Conservation (phyloP, 1,140 invertebrate genomes). For the Periplaneta americana region DNA sequence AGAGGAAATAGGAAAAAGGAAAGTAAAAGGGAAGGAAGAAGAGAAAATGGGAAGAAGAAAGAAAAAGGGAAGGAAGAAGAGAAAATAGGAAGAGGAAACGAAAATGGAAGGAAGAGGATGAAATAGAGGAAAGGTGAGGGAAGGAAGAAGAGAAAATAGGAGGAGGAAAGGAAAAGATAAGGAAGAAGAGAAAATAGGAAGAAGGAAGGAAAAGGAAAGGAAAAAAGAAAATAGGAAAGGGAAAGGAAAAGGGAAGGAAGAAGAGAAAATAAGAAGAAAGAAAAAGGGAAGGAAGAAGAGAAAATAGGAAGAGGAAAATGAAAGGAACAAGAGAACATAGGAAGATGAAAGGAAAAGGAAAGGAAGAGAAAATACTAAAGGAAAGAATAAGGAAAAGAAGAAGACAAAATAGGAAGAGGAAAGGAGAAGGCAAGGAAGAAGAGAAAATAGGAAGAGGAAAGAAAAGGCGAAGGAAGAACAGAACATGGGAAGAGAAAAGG, state of each 20-base stretch:
- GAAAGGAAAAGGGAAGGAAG: not conserved
- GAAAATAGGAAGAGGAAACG: not conserved
- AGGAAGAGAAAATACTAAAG: no score
- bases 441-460: no score
- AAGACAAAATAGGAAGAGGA: no score
- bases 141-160: not conserved
- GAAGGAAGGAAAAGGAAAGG: not conserved
- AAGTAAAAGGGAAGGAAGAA: no score
- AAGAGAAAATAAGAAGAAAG: not conserved
- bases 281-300: not conserved
- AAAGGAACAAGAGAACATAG: not conserved
- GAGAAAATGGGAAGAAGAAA: not conserved
- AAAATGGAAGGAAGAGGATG: not conserved
- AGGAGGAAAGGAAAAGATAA: not conserved
- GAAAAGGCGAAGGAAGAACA: no score
- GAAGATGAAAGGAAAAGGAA: not conserved
- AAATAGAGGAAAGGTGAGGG: not conserved
- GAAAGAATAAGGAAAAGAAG: no score
- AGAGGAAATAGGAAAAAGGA: no score
- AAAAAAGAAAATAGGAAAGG: not conserved
- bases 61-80: not conserved
- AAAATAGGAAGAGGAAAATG: not conserved
- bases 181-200: not conserved
- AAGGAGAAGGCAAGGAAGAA: no score
- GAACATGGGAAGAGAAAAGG: no score